phyloP scores from a whole-genome alignment of 2,888 invertebrate species.

The Platycheirus albimanus region DNA sequence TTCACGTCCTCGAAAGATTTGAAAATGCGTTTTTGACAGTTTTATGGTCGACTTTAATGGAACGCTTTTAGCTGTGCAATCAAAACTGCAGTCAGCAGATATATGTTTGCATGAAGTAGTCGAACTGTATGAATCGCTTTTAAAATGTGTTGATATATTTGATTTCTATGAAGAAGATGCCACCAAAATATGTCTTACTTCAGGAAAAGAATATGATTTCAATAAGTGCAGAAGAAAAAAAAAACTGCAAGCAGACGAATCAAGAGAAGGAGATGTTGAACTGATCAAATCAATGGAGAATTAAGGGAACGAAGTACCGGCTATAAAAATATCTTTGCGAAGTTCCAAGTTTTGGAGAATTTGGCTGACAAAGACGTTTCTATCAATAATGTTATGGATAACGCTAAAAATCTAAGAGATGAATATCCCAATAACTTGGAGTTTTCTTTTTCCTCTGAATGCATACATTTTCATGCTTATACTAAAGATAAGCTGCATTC shows the following conservation, averaged over 20 bases:
- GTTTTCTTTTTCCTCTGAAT: background rate
- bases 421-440: background rate
- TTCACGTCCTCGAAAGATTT: too few species aligned
- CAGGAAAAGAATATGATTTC: background rate
- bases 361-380: too few species aligned
- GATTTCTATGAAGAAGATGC: background rate
- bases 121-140: background rate
- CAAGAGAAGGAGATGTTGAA: background rate
- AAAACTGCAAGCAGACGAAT: background rate
- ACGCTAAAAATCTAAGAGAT: background rate
- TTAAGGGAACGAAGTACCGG: too few species aligned
- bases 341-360: too few species aligned
- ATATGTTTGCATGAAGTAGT: background rate
- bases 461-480: background rate
- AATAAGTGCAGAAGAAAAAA: background rate
- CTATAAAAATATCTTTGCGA: too few species aligned
- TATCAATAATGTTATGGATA: background rate
- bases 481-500: background rate
- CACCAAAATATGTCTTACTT: background rate
- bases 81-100: background rate
- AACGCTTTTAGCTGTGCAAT: background rate
- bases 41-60: too few species aligned
- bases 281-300: too few species aligned
- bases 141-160: background rate
- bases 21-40: too few species aligned